Evolutionary conservation across 2,113 vertebrate genomes (phyloP), one percentile per base, ranked within the genome.

Genomic region (Pteruthius melanotis): DNA sequence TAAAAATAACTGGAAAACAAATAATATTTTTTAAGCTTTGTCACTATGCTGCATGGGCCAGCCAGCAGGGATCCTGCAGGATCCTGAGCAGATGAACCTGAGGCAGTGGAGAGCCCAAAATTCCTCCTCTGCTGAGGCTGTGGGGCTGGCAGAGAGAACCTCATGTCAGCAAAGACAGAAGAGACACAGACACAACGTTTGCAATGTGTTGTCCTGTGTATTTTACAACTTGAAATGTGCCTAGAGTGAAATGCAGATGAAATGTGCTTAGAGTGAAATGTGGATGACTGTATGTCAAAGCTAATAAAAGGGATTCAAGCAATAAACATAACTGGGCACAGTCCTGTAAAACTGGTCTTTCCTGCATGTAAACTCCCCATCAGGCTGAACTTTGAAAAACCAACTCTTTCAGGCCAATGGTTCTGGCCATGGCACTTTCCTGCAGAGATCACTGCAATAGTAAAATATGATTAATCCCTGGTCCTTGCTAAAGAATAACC

Each of bases 301-400:
- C 60, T 69, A 90, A 89, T 93, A 90, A 92, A 92, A 96, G 56
- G 35, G 92, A 90, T 70, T 93, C 44, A 31, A 88, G 76, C 75
- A 83, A 89, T 54, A 91, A 95, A 86, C 28, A 2, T 11, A 92
- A 88, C 75, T 56, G 68, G 92, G 85, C 87, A 83, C 27, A 63
- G 89, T 28, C 76, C 64, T 75, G 91, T 81, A 63, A 68, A 93
- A 89, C 93, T 93, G 72, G 93, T 94, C 91, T 64, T 92, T 93
- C 94, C 91, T 94, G 93, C 76, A 72, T 78, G 71, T 40, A 52
- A 90, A 64, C 56, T 86, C 56, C 60, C 24, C 54, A 59, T 77
- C 92, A 80, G 66, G 82, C 49, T 77, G 42, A 74, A 66, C 87
- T 77, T 56, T 27, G 47, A 37, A 75, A 74, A 47, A 7, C 17